phyloP scores from a whole-genome alignment of 1,140 invertebrate species.

The Eumaeus atala region DNA sequence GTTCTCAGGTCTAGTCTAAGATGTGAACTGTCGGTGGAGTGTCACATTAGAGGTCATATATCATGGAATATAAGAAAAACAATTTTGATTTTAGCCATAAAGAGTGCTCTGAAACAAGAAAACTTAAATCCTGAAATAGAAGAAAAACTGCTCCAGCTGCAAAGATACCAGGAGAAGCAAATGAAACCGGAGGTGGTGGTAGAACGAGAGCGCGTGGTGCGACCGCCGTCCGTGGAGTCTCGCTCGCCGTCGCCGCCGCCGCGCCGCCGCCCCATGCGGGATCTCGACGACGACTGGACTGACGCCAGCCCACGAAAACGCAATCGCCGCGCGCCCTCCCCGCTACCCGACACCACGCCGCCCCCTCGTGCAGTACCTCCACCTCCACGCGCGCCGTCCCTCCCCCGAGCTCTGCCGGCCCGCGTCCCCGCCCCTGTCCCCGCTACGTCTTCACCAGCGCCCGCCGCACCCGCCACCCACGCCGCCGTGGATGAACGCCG shows the following conservation, averaged over 20 bases:
- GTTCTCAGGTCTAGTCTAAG: too few relatives aligned
- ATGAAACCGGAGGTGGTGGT: constrained; percentile 76
- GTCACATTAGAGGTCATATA: too few relatives aligned
- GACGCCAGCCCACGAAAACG: constrained; percentile 41
- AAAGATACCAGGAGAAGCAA: constrained; percentile 89
- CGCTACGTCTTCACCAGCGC: constrained; percentile 17
- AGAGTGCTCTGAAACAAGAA: constrained; percentile 88
- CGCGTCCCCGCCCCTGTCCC: constrained; percentile 15
- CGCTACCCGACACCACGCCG: constrained; percentile 32
- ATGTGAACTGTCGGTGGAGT: too few relatives aligned
- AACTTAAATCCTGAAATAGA: constrained; percentile 95
- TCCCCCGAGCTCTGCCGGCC: constrained; percentile 19
- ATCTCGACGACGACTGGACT: constrained; percentile 73
- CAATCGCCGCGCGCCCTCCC: constrained; percentile 25
- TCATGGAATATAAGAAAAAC: too few relatives aligned
- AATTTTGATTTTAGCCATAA: constrained; percentile 77
- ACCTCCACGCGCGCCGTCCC: constrained; percentile 15
- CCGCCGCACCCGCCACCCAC: constrained; percentile 14
- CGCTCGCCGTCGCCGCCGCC: constrained; percentile 37
- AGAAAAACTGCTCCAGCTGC: constrained; percentile 91
- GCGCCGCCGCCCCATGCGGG: constrained; percentile 57
- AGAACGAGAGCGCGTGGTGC: constrained; percentile 46
- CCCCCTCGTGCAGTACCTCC: constrained; percentile 35
- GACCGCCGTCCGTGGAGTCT: constrained; percentile 26
- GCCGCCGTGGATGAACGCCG: constrained; percentile 51